Base-by-base conservation (phyloP, 2,797 vertebrate species). In the Sus cebifrons region DNA sequence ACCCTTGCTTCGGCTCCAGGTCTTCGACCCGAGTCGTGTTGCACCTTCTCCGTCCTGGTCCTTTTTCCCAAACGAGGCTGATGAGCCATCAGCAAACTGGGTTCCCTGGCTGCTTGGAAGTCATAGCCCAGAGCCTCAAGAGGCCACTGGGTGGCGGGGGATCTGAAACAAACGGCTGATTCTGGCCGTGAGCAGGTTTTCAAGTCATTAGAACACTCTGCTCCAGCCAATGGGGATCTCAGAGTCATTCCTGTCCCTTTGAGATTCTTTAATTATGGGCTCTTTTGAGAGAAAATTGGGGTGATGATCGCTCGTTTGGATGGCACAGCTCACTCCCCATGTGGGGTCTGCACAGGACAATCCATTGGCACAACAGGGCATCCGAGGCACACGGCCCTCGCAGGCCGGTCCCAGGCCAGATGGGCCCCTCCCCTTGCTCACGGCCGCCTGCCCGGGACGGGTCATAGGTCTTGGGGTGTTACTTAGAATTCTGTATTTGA, bases 71-170 rank as follows among this genome's bases (percentile, higher is more conserved):
- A 94, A 86, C 56, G 20, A 29, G 89, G 86, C 32, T 93, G 97
- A 97, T 94, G 60, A 89, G 89, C 67, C 86, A 96, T 95, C 96
- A 96, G 94, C 86, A 90, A 62, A 54, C 82, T 27, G 79, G 67
- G 70, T 64, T 93, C 87, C 91, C 86, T 12, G 67, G n/a, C 68
- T 20, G 54, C 54, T 89, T 64, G 15, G 60, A 96, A 96, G 96
- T 92, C 89, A 83, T 1, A 96, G 85, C 27, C 89, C 32, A 1
- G 15, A 21, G 25, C 68, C 64, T 91, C 13, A 3, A 75, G 96
- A 89, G 92, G 89, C 89, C n/a, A 2, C 44, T 36, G 36, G 36
- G 36, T 36, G 36, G 36, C 36, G 5, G 71, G 36, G 83, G 73
- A 17, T 36, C 23, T 6, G 77, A 16, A 7, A 14, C 10, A 70